phyloP scores from a whole-genome alignment of 2,888 invertebrate species.

The Apamea epomidion region DNA sequence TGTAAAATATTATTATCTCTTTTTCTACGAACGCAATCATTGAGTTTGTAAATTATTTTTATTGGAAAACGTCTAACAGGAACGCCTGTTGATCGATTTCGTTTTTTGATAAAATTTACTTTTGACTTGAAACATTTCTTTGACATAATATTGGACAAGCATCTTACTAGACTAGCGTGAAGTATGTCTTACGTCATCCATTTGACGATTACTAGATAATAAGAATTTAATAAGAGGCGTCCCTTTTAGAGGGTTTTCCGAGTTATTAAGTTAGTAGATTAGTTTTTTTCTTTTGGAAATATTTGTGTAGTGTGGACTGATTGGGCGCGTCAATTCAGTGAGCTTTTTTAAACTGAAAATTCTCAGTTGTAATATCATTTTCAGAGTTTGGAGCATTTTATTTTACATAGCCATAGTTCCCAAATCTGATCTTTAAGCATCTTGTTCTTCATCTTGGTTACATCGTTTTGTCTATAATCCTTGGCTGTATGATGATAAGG shows the following conservation, averaged over 20 bases:
- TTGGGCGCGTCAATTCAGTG: conserved; percentile 70
- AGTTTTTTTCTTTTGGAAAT: conserved; percentile 79
- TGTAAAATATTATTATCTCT: conserved; percentile 86
- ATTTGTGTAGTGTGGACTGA: conserved; percentile 78
- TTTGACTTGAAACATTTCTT: conserved; percentile 52
- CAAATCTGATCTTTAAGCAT: conserved; percentile 28
- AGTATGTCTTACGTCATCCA: conserved; percentile 39
- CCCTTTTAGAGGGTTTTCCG: conserved; percentile 79
- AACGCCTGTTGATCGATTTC: conserved; percentile 62
- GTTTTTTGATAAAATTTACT: conserved; percentile 65
- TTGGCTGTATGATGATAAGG: conserved; percentile 6
- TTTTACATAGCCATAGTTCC: conserved; percentile 44
- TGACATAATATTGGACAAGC: conserved; percentile 52
- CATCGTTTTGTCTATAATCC: conserved; percentile 33
- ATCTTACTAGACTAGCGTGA: conserved; percentile 24
- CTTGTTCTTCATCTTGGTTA: conserved; percentile 15
- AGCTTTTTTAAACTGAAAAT: conserved; percentile 72
- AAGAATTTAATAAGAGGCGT: conserved; percentile 60
- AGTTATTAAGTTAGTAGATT: conserved; percentile 79
- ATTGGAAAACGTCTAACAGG: conserved; percentile 80
- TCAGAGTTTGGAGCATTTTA: conserved; percentile 58
- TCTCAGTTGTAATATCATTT: conserved; percentile 73
- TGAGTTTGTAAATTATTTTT: conserved; percentile 86
- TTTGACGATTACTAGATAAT: conserved; percentile 60
- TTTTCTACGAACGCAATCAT: conserved; percentile 87